Conservation (phyloP, 2,113 vertebrate species). For the Rhynchopsitta pachyrhyncha region DNA sequence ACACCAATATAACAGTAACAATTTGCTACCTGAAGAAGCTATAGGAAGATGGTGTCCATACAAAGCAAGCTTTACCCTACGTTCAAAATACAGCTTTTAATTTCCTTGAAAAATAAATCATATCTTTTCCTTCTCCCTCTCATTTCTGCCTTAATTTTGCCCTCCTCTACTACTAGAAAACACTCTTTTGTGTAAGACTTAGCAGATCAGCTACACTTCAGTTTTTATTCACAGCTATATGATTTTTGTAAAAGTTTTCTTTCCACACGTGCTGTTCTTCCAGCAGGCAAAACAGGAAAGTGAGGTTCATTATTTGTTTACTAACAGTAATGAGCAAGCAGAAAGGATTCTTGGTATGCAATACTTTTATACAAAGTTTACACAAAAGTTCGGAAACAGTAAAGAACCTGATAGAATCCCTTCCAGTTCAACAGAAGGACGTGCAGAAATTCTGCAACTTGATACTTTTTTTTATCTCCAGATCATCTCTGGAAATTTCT, state of each 20-base stretch:
- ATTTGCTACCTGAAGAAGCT: not conserved
- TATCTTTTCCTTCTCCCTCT: not conserved
- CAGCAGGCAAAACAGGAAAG: not conserved
- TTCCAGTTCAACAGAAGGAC: not conserved
- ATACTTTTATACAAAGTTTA: not conserved
- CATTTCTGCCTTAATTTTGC: not conserved
- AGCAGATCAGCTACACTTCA: not conserved
- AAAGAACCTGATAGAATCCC: not conserved
- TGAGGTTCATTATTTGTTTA: not conserved
- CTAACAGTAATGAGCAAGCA: not conserved
- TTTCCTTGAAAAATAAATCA: not conserved
- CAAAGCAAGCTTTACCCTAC: not conserved
- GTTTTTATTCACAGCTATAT: not conserved
- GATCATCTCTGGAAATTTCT: not conserved
- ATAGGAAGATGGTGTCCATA: not conserved
- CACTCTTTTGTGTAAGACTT: not conserved
- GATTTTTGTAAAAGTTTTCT: not conserved
- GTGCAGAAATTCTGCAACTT: not conserved
- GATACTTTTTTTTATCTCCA: not conserved
- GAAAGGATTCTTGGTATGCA: not conserved
- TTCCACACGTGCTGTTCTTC: not conserved
- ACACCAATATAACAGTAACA: not conserved
- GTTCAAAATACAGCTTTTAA: not conserved
- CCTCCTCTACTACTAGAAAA: not conserved
- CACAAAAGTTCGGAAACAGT: not conserved